Percentiles rank a stretch among this genome's conserved stretches.
Evolutionary conservation across 2,113 vertebrate genomes (phyloP).

Genomic region (Tursiops truncatus): DNA sequence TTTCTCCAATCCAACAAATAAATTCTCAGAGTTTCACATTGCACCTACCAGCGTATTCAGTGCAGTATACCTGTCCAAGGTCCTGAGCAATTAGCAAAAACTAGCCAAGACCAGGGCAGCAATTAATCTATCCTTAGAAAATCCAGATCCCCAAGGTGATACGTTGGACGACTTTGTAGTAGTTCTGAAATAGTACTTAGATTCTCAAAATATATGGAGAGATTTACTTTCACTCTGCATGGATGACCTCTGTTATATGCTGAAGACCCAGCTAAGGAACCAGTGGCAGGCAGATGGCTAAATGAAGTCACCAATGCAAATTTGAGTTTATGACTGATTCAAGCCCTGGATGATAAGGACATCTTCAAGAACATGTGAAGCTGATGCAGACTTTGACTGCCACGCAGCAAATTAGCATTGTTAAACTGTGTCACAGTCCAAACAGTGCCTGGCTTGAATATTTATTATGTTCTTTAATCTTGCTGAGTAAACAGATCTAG

Average conservation of each 20-base stretch:
- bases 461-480: conserved; percentile 71
- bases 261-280: not conserved
- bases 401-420: conserved; percentile 54
- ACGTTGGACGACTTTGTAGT: not conserved
- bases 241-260: conserved; percentile 33
- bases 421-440: conserved; percentile 57
- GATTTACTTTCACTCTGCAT: not conserved
- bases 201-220: not conserved
- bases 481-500: conserved; percentile 66
- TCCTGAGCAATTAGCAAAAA: conserved; percentile 12
- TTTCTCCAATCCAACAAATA: not conserved
- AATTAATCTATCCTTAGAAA: conserved; percentile 20
- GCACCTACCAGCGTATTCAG: not conserved
- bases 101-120: not conserved
- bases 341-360: conserved; percentile 24
- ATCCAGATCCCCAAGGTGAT: not conserved
- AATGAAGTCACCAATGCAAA: conserved; percentile 29
- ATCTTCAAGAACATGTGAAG: conserved; percentile 62
- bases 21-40: not conserved
- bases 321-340: conserved; percentile 41
- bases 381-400: conserved; percentile 37
- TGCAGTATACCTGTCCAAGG: not conserved
- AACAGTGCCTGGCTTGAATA: conserved; percentile 61
- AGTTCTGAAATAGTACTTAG: not conserved
- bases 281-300: not conserved